Conservation (phyloP, 2,797 vertebrate species). For the Microcaecilia unicolor region DNA sequence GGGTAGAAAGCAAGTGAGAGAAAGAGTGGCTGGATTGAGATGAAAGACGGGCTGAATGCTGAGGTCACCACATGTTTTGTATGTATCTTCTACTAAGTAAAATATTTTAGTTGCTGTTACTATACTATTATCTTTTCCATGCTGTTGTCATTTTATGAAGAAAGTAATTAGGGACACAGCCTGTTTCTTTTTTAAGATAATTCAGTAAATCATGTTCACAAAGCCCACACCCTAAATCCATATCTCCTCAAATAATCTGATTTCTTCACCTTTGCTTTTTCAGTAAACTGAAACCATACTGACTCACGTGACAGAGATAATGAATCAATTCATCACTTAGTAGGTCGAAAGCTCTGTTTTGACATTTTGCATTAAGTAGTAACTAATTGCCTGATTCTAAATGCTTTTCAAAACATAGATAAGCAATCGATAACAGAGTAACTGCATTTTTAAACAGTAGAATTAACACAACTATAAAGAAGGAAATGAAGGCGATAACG, state of each 20-base stretch:
- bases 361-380: conserved; percentile 88
- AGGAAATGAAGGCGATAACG: conserved; percentile 7
- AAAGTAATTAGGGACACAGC: conserved; percentile 18
- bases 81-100: too few species aligned
- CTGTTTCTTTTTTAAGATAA: conserved; percentile 18
- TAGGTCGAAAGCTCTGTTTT: conserved; percentile 75
- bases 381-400: conserved; percentile 87
- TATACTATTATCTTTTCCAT: conserved; percentile 18
- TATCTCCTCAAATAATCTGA: too few species aligned
- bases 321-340: conserved; percentile 78
- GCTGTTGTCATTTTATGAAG: conserved; percentile 34
- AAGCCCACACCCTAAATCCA: too few species aligned
- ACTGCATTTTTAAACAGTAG: conserved; percentile 47
- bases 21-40: too few species aligned
- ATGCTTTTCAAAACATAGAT: conserved; percentile 82
- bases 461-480: conserved; percentile 11
- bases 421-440: conserved; percentile 71
- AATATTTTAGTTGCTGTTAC: conserved; percentile 15
- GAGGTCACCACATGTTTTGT: too few species aligned
- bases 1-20: too few species aligned
- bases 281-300: conserved; percentile 11
- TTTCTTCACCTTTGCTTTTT: conserved; percentile 21
- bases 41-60: too few species aligned
- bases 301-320: conserved; percentile 50
- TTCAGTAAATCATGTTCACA: conserved; percentile 24